Evolutionary conservation across 2,888 invertebrate species (phyloP), one percentile per base, ranked within the genome.

Genomic region (Pseudoips prasinana): DNA sequence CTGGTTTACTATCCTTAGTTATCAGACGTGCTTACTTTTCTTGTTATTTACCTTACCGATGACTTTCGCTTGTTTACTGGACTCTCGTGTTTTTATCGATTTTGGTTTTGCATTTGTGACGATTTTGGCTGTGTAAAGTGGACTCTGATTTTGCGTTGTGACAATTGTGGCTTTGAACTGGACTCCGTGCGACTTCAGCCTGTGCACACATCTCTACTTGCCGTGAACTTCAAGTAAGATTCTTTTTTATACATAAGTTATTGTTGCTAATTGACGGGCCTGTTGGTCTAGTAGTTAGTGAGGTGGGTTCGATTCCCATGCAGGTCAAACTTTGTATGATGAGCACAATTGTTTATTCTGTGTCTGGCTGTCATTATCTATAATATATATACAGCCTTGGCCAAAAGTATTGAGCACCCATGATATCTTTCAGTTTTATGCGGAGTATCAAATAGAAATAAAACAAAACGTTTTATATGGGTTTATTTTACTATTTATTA

Each of bases 101-200:
- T 36, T 22, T 36, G 14, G 14, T 14, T 14, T 14, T 14, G 14
- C 14, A 14, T 14, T 14, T 14, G 14, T 14, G 14, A 14, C 14
- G 14, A 14, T 14, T 14, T 14, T 14, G 14, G 14, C 14, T 27
- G 33, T 35, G 35, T 35, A 29, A 25, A 29, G 29, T 35, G 35
- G 30, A 36, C 35, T 36, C 35, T 36, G 36, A 36, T 36, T 36
- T 36, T 36, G 36, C 36, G 31, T 36, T 36, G 36, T 36, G 36
- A 36, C 36, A 23, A 36, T 31, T 36, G 36, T 31, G 36, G 36
- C 14, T 14, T 14, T 14, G 14, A 14, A 14, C 14, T 14, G 14
- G 14, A 14, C 14, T 14, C 14, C 14, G 14, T 14, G 14, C 14
- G 14, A 14, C 14, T 14, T 14, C 14, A 14, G 14, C 14, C 14